Base-by-base conservation (phyloP, 2,888 invertebrate genomes). In the Cosmia pyralina region DNA sequence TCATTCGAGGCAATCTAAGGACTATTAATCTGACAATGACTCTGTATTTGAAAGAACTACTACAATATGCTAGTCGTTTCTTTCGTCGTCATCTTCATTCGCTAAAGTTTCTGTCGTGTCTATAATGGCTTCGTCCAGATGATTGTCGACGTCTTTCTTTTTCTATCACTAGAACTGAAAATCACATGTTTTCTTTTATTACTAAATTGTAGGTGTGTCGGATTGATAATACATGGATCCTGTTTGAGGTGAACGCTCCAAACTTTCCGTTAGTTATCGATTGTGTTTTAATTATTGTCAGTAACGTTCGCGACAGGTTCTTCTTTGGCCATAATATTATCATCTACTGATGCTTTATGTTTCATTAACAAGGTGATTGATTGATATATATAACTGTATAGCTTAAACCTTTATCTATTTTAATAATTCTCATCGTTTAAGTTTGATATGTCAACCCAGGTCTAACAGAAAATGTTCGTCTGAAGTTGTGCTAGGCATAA, bases 221-320 rank as follows among this genome's bases (percentile, higher is more conserved):
- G 71, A 79, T 79, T 75, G 69, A 65, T 82, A 86, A 84, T 78
- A 52, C 66, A 48, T 63, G 64, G 57, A 86, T 84, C 84, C 85
- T 82, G 76, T 69, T 72, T 55, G 74, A 69, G 86, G 79, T 86
- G 75, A 84, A 81, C 58, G 85, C 53, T 72, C 75, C 22, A 75
- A 78, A 69, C 68, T 65, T 71, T 72, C 86, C 85, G 75, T 82
- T 84, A 76, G 46, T 68, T 34, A 64, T 72, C 65, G 69, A 72
- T 84, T 81, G 72, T 75, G 58, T 66, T 66, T 71, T 84, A 81
- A 84, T 81, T 71, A 75, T 76, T 68, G 48, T 68, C 68, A 70
- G 59, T 69, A 38, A 70, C 70, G n/a, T 53, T 65, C 46, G 55
- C 46, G 68, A 75, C 69, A 59, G 62, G 64, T 76, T 69, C 48